Conservation (phyloP, 2,888 invertebrate genomes). For the Abrostola triplasia region DNA sequence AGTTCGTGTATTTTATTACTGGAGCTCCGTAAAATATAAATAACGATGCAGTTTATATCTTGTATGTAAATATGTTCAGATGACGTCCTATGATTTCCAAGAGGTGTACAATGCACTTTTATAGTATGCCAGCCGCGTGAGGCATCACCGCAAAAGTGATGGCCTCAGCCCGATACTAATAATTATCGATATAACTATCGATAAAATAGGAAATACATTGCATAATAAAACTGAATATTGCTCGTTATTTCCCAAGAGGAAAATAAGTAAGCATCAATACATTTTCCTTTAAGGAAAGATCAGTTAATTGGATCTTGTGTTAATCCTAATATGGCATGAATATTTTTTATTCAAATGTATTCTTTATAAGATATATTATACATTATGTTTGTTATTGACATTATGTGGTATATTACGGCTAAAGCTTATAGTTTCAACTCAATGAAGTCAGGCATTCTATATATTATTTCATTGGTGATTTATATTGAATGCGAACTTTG, state of each 20-base stretch:
- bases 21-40: slow-evolving; percentile 34
- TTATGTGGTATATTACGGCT: no score
- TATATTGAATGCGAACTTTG: no score
- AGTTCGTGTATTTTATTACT: slow-evolving; percentile 22
- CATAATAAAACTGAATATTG: not conserved
- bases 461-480: no score
- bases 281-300: slow-evolving; percentile 9
- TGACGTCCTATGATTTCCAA: slow-evolving; percentile 75
- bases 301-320: slow-evolving; percentile 7
- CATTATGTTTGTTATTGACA: no score
- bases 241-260: slow-evolving; percentile 13
- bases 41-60: slow-evolving; percentile 49
- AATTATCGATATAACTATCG: no score
- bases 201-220: slow-evolving; percentile 12
- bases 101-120: slow-evolving; percentile 85
- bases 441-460: no score
- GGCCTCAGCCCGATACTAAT: slow-evolving; percentile 38
- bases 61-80: slow-evolving; percentile 63
- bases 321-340: not conserved
- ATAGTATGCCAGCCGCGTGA: slow-evolving; percentile 79
- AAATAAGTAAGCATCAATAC: slow-evolving; percentile 9
- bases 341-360: not conserved
- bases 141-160: slow-evolving; percentile 68
- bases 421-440: no score
- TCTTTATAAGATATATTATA: not conserved